Percentiles rank a stretch among this genome's conserved stretches.
Evolutionary conservation across 2,888 invertebrate genomes (phyloP).

Genomic region (Subacronicta megacephala): DNA sequence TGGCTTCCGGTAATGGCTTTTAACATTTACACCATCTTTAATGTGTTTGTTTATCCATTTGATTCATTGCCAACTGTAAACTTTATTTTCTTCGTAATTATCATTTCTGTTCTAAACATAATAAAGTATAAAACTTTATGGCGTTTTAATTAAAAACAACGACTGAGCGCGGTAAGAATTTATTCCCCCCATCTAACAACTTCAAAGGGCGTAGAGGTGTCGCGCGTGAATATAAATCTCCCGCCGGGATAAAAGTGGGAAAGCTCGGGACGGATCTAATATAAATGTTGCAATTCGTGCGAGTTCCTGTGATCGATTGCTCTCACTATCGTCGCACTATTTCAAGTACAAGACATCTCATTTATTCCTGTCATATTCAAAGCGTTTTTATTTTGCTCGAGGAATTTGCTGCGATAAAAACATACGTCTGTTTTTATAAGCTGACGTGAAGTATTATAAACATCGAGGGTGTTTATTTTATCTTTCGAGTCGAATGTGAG

Average conservation of each 20-base stretch:
- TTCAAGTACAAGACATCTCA: constrained; percentile 82
- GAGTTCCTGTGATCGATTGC: constrained; percentile 81
- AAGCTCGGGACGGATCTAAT: constrained; percentile 77
- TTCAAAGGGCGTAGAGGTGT: constrained; percentile 86
- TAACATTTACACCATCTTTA: constrained; percentile 71
- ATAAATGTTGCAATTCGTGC: constrained; percentile 84
- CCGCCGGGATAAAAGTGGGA: constrained; percentile 77
- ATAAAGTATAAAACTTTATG: constrained; percentile 75
- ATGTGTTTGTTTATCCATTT: constrained; percentile 52
- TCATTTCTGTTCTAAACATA: constrained; percentile 59
- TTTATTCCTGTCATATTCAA: constrained; percentile 82
- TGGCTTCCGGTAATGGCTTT: constrained; percentile 78
- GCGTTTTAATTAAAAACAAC: constrained; percentile 86
- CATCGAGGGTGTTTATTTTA: constrained; percentile 63
- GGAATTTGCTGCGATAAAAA: constrained; percentile 68
- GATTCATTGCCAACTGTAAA: constrained; percentile 52
- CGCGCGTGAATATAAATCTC: constrained; percentile 84
- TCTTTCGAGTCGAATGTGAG: constrained; percentile 54
- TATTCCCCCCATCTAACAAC: constrained; percentile 81
- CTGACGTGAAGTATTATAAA: constrained; percentile 66
- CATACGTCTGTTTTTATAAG: constrained; percentile 65
- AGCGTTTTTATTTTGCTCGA: constrained; percentile 70
- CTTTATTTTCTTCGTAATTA: constrained; percentile 53
- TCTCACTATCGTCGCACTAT: constrained; percentile 78
- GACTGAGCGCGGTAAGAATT: constrained; percentile 75